Base-by-base conservation (phyloP, 2,888 invertebrate genomes). In the Punctoribates punctum region DNA sequence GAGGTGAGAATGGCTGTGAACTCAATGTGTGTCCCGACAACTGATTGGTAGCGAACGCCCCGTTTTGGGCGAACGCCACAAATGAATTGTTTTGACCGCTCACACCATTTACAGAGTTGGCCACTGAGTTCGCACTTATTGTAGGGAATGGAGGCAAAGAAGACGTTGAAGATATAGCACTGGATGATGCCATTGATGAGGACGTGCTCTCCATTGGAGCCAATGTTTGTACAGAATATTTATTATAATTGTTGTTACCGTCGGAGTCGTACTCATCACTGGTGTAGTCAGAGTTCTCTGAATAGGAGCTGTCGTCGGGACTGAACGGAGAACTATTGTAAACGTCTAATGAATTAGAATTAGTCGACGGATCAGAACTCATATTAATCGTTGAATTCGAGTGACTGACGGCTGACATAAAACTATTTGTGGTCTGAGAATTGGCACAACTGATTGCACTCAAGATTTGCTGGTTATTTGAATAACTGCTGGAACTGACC, bases 271-370 rank as follows among this genome's bases (percentile, higher is more conserved):
- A 65, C 17, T 80, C 79, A 74, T 83, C 83, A 75, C 81, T 83
- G 0, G 84, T 83, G 76, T 83, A 82, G 67, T 84, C 84, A 75
- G 82, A 83, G 77, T 82, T 82, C 78, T 84, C 84, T 0, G 83
- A 83, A 78, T 83, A 84, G 0, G 83, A 83, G 73, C 81, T 82
- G 17, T 84, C 84, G 23, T 83, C 84, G 17, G 79, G 82, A 80
- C 77, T 82, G 80, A 80, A 82, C 80, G 79, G 81, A 29, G 79
- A 79, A 20, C 75, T 77, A 17, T 38, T 67, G 80, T 78, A 80
- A 78, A 83, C 79, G 29, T 81, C 80, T 29, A 81, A 80, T 1
- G 82, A 80, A 77, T 80, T 82, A 46, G 72, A 48, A 42, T 72
- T 72, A 72, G 72, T 74, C 82, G 72, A 46, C 13, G 72, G 72